These are phyloP conservation scores for Drosophila aff. DNA, from an alignment of 1,140 invertebrate genomes.

Conservation along the genomic window DNA sequence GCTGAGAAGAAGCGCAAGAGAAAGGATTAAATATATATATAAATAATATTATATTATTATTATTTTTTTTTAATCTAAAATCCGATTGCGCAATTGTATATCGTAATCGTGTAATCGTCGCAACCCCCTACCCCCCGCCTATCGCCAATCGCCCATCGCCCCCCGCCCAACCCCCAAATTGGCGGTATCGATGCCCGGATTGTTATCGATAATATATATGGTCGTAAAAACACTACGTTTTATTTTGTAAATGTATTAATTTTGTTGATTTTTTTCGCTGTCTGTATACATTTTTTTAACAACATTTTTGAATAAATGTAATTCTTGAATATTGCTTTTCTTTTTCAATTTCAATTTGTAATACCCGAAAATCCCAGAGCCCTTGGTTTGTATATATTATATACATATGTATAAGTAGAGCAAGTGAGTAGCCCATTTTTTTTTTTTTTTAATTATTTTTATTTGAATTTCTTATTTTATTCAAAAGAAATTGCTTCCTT, in stretches of 20 bases:
- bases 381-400: conserved; percentile 30
- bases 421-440: not conserved
- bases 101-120: conserved; percentile 44
- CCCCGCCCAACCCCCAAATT: conserved; percentile 35
- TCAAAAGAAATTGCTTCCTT: not conserved
- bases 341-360: conserved; percentile 7
- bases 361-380: not conserved
- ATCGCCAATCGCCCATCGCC: conserved; percentile 45
- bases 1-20: conserved; percentile 14
- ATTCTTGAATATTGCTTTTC: conserved; percentile 66
- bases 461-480: not conserved
- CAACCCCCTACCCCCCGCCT: conserved; percentile 1
- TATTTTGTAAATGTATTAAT: conserved; percentile 83
- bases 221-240: conserved; percentile 71
- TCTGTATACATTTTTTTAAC: conserved; percentile 82
- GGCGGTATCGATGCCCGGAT: conserved; percentile 62
- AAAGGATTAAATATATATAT: conserved; percentile 40
- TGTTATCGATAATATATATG: conserved; percentile 74
- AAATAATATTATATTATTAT: conserved; percentile 20
- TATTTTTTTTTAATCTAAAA: conserved; percentile 38
- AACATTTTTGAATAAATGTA: conserved; percentile 83
- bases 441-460: no score
- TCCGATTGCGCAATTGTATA: conserved; percentile 39
- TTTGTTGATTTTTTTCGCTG: conserved; percentile 83
- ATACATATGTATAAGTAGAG: not conserved